Conservation (phyloP, 1,140 invertebrate species). For the Zophobas morio region DNA sequence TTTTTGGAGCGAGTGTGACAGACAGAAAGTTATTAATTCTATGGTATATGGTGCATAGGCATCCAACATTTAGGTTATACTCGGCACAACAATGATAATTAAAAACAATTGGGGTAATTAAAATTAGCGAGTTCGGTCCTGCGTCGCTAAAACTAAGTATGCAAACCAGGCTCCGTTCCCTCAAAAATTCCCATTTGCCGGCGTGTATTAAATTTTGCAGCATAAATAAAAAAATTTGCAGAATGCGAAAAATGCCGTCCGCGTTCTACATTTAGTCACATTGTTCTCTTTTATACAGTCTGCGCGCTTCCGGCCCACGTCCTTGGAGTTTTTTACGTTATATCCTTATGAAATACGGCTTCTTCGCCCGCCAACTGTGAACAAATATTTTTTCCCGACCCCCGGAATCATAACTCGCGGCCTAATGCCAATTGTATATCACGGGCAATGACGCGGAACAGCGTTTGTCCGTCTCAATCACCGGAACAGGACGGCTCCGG, state of each 20-base stretch:
- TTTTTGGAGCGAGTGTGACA: too few relatives aligned
- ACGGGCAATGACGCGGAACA: slow-evolving; percentile 12
- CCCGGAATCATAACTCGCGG: not conserved
- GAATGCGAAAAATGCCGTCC: not conserved
- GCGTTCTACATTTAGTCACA: slow-evolving; percentile 1
- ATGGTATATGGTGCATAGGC: too few relatives aligned
- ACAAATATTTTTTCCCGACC: slow-evolving; percentile 1
- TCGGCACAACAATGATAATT: too few relatives aligned
- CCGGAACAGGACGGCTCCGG: slow-evolving; percentile 20
- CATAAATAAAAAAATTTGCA: slow-evolving; percentile 1
- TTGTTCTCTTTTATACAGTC: not conserved
- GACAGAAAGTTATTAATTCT: too few relatives aligned
- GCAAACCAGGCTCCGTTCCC: too few relatives aligned
- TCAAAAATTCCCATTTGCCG: too few relatives aligned
- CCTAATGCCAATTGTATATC: slow-evolving; percentile 7
- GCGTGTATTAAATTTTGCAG: not conserved
- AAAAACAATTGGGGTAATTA: too few relatives aligned
- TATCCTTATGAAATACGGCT: slow-evolving; percentile 6
- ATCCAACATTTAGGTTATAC: too few relatives aligned
- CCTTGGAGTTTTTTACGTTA: not conserved
- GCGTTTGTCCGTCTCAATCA: slow-evolving; percentile 24
- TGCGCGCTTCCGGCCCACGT: not conserved
- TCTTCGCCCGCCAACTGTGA: not conserved
- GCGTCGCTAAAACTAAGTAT: too few relatives aligned
- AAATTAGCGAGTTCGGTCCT: too few relatives aligned